Evolutionary conservation across 2,797 vertebrate genomes (phyloP).

Genomic region (Alectoris magna): DNA sequence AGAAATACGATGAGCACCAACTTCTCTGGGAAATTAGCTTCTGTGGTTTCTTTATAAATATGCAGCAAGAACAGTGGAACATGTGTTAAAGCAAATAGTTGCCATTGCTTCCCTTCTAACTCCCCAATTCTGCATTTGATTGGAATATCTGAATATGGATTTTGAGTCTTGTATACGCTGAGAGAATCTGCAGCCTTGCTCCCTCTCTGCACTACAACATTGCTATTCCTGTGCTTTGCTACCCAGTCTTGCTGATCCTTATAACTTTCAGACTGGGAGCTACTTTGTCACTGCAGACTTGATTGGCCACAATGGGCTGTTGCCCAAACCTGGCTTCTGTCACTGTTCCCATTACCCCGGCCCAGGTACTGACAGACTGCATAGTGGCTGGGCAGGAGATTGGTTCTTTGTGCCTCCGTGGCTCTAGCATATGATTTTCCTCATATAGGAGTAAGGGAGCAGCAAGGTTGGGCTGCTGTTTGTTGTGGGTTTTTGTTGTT

Average conservation of each 20-base stretch:
- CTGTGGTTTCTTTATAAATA: neutral
- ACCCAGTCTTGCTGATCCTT: neutral
- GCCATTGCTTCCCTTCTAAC: neutral
- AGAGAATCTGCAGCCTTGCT: neutral
- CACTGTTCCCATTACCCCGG: neutral
- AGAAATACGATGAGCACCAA: neutral
- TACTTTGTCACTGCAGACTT: neutral
- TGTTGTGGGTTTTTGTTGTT: neutral
- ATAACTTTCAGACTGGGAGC: neutral
- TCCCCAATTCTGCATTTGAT: neutral
- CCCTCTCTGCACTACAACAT: accelerated
- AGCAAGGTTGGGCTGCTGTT: neutral
- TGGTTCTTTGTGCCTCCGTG: accelerated
- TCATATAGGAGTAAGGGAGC: neutral
- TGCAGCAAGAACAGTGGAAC: neutral
- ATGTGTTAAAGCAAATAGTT: neutral
- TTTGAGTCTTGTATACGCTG: neutral
- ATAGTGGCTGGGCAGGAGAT: neutral
- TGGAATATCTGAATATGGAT: neutral
- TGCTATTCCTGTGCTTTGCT: neutral
- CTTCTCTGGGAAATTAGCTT: neutral
- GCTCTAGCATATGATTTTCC: neutral
- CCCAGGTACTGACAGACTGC: neutral
- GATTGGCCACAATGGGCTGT: accelerated
- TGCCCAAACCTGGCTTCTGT: neutral